Conservation (phyloP, 2,113 vertebrate species). For the Chloropsis hardwickii region DNA sequence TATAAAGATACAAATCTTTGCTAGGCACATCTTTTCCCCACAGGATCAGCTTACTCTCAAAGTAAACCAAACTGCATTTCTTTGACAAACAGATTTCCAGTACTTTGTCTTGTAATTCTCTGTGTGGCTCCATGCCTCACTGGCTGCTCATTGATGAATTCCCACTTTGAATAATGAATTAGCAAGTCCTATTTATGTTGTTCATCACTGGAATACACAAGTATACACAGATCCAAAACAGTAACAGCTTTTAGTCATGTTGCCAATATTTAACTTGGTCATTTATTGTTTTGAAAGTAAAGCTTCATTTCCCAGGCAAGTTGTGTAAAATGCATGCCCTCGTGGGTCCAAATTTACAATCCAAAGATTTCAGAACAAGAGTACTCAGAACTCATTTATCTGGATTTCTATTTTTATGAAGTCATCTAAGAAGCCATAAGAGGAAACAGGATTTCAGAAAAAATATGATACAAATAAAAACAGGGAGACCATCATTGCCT, state of each 20-base stretch:
- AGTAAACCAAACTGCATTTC: conserved; percentile 5
- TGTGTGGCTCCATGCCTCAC: neutral
- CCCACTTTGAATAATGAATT: neutral
- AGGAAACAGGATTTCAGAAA: neutral
- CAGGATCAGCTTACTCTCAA: neutral
- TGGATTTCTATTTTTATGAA: neutral
- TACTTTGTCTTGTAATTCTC: neutral
- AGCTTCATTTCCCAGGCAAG: neutral
- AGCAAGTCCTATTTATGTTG: neutral
- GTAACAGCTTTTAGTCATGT: neutral
- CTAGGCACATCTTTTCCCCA: neutral
- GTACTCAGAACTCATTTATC: neutral
- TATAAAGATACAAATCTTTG: conserved; percentile 9
- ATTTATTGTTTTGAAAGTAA: neutral
- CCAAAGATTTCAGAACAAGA: neutral
- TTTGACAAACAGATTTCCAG: conserved; percentile 17
- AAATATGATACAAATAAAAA: neutral
- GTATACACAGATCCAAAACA: neutral
- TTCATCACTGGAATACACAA: neutral
- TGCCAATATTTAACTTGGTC: neutral
- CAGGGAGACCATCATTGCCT: neutral
- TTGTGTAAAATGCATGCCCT: neutral
- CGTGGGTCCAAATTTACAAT: neutral
- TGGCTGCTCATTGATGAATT: neutral
- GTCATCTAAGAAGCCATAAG: neutral